phyloP scores from a whole-genome alignment of 2,888 invertebrate species.

The Hanleya hanleyi region DNA sequence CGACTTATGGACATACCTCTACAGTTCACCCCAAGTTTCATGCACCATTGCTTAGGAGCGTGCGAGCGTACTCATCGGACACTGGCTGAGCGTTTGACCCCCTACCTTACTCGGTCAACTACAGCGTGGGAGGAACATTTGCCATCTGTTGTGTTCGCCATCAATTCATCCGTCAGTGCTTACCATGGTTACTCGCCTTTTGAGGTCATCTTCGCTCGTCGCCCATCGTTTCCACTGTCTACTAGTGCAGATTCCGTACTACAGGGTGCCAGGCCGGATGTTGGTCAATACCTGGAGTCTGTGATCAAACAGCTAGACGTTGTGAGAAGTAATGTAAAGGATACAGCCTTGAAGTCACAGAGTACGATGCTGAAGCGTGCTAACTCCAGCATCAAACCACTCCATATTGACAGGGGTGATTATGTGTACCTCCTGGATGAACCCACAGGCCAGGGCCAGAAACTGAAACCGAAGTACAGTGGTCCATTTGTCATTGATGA shows the following conservation, averaged over 20 bases:
- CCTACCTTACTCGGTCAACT: background rate
- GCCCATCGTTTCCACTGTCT: background rate
- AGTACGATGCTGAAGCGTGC: conserved; percentile 11
- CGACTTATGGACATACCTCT: background rate
- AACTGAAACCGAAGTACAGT: conserved; percentile 29
- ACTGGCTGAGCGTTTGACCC: background rate
- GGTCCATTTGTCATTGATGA: conserved; percentile 35
- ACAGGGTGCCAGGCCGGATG: background rate
- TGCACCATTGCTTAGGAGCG: conserved; percentile 8
- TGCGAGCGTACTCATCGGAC: background rate
- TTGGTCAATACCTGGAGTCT: background rate
- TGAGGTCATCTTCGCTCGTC: conserved; percentile 16
- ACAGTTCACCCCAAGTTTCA: conserved; percentile 1
- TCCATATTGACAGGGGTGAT: conserved; percentile 26
- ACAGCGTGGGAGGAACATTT: background rate
- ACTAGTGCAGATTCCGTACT: background rate
- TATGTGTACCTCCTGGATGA: conserved; percentile 37
- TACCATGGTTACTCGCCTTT: conserved; percentile 2
- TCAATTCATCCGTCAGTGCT: background rate
- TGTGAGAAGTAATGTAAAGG: background rate
- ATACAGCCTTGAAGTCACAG: conserved; percentile 2
- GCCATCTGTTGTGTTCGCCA: conserved; percentile 3
- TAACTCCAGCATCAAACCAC: conserved; percentile 12
- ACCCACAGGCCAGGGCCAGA: conserved; percentile 25
- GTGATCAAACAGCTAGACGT: background rate